phyloP scores from a whole-genome alignment of 2,113 vertebrate species.

The Naja naja region DNA sequence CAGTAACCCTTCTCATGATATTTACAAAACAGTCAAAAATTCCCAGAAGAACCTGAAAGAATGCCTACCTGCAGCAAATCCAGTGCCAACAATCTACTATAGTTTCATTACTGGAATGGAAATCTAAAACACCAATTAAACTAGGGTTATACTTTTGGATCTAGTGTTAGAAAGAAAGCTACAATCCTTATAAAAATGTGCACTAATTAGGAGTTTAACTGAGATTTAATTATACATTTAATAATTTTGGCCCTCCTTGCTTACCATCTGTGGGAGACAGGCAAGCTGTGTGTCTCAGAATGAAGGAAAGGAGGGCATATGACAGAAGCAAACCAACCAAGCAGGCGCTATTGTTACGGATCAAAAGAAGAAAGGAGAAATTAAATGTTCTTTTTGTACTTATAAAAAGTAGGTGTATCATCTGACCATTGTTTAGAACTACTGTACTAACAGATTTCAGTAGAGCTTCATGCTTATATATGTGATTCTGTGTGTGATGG shows the following conservation, averaged over 20 bases:
- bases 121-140: background rate
- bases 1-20: conserved; percentile 1
- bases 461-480: background rate
- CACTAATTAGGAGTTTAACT: background rate
- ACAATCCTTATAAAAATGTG: background rate
- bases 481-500: background rate
- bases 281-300: background rate
- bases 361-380: background rate
- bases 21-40: background rate
- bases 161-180: background rate
- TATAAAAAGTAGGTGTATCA: background rate
- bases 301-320: background rate
- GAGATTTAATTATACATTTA: background rate
- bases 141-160: background rate
- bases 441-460: background rate
- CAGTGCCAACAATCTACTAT: background rate
- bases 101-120: background rate
- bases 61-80: background rate
- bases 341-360: background rate
- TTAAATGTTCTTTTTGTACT: background rate
- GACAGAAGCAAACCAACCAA: background rate
- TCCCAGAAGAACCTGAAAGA: conserved; percentile 9
- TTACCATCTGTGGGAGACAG: background rate
- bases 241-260: background rate
- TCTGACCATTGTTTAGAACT: background rate